These are phyloP conservation scores for Pimpla rufipes DNA, from an alignment of 2,888 invertebrate species.

Conservation along the genomic window DNA sequence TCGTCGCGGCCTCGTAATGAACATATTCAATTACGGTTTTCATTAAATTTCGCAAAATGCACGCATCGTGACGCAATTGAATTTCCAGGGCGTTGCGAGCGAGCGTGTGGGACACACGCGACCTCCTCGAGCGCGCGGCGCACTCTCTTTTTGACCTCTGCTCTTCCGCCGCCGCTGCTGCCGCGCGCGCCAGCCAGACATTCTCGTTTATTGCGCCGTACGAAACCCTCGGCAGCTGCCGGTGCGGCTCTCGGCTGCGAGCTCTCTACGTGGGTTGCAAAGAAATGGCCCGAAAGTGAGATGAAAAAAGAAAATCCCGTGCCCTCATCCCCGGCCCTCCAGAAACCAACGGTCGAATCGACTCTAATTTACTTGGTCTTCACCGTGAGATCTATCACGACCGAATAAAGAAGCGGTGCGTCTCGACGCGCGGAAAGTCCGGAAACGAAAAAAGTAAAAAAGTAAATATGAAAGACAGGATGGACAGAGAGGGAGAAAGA, in stretches of 20 bases:
- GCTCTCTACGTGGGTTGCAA: constrained; percentile 34
- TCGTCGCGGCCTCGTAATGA: constrained; percentile 69
- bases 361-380: constrained; percentile 10
- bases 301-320: neutral
- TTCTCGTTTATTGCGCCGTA: constrained; percentile 31
- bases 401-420: neutral
- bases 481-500: too few species aligned
- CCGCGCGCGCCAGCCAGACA: constrained; percentile 8
- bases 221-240: constrained; percentile 13
- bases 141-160: constrained; percentile 11
- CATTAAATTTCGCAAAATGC: constrained; percentile 74
- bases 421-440: neutral
- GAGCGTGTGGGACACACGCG: neutral
- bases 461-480: neutral
- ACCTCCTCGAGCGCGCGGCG: neutral
- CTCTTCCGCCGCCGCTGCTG: too few species aligned
- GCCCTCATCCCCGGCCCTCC: neutral
- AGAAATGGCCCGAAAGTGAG: constrained; percentile 12
- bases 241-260: neutral
- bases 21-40: constrained; percentile 77
- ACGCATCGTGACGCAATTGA: constrained; percentile 48
- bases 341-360: neutral
- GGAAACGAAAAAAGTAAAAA: neutral
- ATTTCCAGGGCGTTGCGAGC: constrained; percentile 36
- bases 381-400: neutral